Evolutionary conservation across 2,113 vertebrate species (phyloP).

Genomic region (Genyomyrus donnyi): DNA sequence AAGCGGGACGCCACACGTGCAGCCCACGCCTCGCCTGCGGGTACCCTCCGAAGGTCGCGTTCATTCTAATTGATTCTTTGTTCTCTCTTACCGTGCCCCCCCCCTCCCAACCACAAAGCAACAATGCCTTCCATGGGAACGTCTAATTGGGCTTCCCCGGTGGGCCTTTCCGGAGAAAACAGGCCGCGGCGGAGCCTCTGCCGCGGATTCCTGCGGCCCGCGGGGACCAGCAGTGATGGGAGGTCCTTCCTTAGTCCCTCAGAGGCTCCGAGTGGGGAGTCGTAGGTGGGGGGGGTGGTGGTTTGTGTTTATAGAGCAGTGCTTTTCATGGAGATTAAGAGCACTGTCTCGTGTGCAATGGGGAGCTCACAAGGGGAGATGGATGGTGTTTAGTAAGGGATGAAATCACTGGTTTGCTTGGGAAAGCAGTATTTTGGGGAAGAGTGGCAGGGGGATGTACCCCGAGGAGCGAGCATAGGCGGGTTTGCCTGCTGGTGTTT

Average conservation of each 20-base stretch:
- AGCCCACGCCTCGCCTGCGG: background rate
- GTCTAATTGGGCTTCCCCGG: slow-evolving; percentile 71
- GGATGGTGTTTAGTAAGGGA: background rate
- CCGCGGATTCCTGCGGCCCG: background rate
- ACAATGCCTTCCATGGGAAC: slow-evolving; percentile 80
- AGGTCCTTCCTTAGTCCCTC: background rate
- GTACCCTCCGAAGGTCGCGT: slow-evolving; percentile 67
- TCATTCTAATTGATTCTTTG: slow-evolving; percentile 75
- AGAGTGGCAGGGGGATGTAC: background rate
- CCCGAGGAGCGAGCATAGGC: background rate
- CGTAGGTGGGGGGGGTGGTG: background rate
- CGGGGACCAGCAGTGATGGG: background rate
- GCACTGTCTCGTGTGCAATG: background rate
- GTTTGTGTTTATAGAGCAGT: background rate
- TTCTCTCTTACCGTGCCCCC: slow-evolving; percentile 18
- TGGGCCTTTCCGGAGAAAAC: slow-evolving; percentile 69
- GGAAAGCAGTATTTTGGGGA: background rate
- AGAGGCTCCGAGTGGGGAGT: background rate
- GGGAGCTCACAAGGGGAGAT: background rate
- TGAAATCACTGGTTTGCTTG: background rate
- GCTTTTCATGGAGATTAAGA: background rate
- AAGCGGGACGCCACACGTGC: background rate
- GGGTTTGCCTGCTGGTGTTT: background rate
- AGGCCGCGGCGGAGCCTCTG: slow-evolving; percentile 34
- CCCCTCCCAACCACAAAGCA: slow-evolving; percentile 66